Base-by-base conservation (phyloP, 92 coral and sea anemone species). In the Meandrina meandrites region DNA sequence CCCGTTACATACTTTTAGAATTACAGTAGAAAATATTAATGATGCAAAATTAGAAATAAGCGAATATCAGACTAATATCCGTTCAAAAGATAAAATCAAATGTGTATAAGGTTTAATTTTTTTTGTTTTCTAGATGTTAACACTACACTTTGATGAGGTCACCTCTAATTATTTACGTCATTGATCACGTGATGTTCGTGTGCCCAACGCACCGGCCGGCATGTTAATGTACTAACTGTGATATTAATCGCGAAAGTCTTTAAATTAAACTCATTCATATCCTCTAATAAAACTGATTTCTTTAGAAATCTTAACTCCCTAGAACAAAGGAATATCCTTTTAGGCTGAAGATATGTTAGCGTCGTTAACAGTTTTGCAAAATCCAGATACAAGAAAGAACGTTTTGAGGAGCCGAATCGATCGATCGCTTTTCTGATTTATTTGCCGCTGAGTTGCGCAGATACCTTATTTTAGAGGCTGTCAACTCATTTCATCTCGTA, bases 111-210 rank as follows among this genome's bases (percentile, higher is more conserved):
- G 51, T 51, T 51, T 70, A 53, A 31, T 40, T 64, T 45, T 64
- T 6, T 24, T 36, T 40, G 45, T 19, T 16, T 71, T 69, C 1
- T 13, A 71, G 35, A 27, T 35, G 76, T 35, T 34, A 68, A 68
- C 73, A 24, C 82, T 34, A 17, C 34, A 21, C 57, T 36, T 48
- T 13, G 78, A 73, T 24, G 27, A 64, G 75, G 47, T 36, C 86
- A 70, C 22, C 53, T 51, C n/a, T 3, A 8, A 31, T 45, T 28
- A 42, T 11, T 21, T 13, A 51, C 79, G 79, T 82, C 86, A 82
- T 66, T 5, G 17, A 50, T 50, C 86, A 82, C 78, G 86, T 82
- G 85, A 81, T 50, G 36, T 27, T 58, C 48, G 27, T 30, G 42
- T 81, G 86, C 84, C 31, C 70, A 45, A 28, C 32, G 9, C 56